Base-by-base conservation (phyloP, 2,888 invertebrate species). In the Phyllotreta striolata region DNA sequence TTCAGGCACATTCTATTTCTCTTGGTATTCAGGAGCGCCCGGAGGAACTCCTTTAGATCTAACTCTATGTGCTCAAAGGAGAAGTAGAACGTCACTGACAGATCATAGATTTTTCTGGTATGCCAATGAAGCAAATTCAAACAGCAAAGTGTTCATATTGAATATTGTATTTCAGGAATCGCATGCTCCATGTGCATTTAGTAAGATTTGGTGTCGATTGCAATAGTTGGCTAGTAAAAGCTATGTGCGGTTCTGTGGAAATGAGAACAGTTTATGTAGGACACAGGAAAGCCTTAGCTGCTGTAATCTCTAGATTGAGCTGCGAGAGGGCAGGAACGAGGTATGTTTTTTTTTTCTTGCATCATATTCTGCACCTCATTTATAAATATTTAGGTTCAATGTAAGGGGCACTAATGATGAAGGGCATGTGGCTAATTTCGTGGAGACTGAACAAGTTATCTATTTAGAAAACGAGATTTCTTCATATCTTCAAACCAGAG, bases 391-490 rank as follows among this genome's bases (percentile, higher is more conserved):
- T 70, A 88, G 91, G 71, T 99, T 99, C 80, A 98, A 98, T 84
- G 98, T 98, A 0, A 86, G 99, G 70, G 99, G 99, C n/a, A 94
- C 93, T 69, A 98, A 99, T 83, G 99, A 99, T 83, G 96, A 97
- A 80, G 99, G 99, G 0, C 93, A 97, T 84, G 99, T 99, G 10
- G 99, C 99, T 0, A 99, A 99, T 85, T 99, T 99, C 86, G 98
- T 98, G 35, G 99, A 99, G 87, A 99, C 99, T 0, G 99, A 99
- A 83, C 99, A 99, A 85, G 93, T 96, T 10, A 92, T 96, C 73
- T 93, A 90, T 78, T 86, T 95, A 74, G 98, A 98, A 79, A 92
- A 95, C 75, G 91, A 94, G 77, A 89, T 96, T 3, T 88, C 93
- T 5, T 96, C 96, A 5, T 94, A 92, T 78, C 84, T 99, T 8